Evolutionary conservation across 2,888 invertebrate genomes (phyloP), one percentile per base, ranked within the genome.

Genomic region (Agrotis segetum): DNA sequence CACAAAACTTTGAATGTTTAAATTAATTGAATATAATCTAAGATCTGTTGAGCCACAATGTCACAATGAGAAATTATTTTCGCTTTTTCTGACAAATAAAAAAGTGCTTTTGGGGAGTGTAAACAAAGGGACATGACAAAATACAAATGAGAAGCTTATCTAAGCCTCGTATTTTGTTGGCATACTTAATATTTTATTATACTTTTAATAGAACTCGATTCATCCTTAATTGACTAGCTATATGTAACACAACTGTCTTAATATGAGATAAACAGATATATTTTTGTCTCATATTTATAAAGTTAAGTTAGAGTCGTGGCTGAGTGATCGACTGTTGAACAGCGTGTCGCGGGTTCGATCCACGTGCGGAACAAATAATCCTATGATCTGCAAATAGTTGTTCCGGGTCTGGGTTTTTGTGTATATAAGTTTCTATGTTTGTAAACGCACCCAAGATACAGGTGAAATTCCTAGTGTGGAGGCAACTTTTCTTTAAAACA

Each of bases 81-180:
- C 83, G 73, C 72, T 83, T 85, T 85, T 84, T 85, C 71, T 68
- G 61, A 63, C 63, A 72, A 67, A 79, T 85, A 83, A 87, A 85
- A 78, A 83, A 79, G 74, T 73, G 79, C 73, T 68, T 77, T 81
- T 73, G 67, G 74, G 72, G 60, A 65, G 71, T 74, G 79, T 79
- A 82, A 86, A 88, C 87, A 89, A 88, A 85, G 76, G 77, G 79
- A 88, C 87, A 85, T 79, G 78, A 84, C 79, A 77, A 82, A 82
- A 83, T 83, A 85, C 85, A 86, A 88, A 88, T 85, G 86, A 84
- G 74, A 79, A 80, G 84, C 84, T 88, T 87, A 88, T 87, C 88
- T 86, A 83, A 86, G 84, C 77, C 79, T 81, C 79, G 66, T 79
- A 79, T 86, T 86, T 87, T 85, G 71, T 79, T 67, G 71, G 56